A percentile compares a stretch with the other conserved stretches of the same genome.
Evolutionary conservation across 2,797 vertebrate genomes (phyloP).

Genomic region (Trichosurus vulpecula): DNA sequence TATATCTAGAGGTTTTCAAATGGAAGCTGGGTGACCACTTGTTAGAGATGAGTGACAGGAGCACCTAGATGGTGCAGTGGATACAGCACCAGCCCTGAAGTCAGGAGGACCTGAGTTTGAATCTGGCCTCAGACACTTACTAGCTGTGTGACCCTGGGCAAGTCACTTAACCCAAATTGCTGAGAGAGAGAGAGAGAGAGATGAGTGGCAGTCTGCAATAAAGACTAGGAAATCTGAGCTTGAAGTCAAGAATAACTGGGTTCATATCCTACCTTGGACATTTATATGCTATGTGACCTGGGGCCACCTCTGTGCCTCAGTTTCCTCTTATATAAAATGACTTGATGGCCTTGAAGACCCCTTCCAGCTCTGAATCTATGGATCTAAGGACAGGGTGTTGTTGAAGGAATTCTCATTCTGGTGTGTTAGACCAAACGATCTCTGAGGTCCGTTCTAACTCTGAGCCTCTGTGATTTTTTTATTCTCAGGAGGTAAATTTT

Average conservation of each 20-base stretch:
- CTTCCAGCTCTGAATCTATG: not conserved
- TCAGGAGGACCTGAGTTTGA: not conserved
- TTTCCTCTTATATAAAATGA: not conserved
- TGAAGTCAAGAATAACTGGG: not conserved
- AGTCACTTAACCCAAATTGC: not conserved
- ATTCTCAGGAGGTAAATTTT: not conserved
- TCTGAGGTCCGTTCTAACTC: not conserved
- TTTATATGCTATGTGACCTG: not conserved
- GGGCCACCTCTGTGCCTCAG: not conserved
- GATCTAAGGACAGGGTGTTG: not conserved
- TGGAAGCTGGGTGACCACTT: not conserved
- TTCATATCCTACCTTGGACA: not conserved
- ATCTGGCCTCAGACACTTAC: not conserved
- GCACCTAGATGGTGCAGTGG: not conserved
- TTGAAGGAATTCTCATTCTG: not conserved
- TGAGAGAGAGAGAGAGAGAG: not conserved
- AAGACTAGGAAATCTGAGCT: not conserved
- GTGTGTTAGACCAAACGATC: not conserved
- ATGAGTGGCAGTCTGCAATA: not conserved
- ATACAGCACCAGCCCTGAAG: not conserved
- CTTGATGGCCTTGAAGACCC: not conserved
- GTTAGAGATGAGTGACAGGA: not conserved
- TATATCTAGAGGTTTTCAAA: not conserved
- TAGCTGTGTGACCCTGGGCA: not conserved
- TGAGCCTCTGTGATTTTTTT: not conserved